phyloP scores from a whole-genome alignment of 2,797 vertebrate species.

The Borostomias antarcticus region DNA sequence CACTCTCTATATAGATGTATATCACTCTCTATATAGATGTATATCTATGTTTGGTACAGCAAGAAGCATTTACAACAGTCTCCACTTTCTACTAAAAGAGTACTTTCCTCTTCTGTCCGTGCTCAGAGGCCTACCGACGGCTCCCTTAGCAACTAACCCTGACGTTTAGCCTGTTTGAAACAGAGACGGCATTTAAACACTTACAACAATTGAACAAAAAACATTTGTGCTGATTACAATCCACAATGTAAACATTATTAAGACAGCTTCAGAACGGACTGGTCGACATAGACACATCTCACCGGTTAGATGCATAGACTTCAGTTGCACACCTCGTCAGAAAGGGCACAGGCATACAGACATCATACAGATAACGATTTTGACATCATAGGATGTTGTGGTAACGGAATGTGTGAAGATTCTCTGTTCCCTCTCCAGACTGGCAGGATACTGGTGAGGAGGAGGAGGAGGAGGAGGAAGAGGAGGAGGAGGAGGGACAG shows the following conservation, averaged over 20 bases:
- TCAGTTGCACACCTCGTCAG: conserved; percentile 61
- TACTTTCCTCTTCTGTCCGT: conserved; percentile 23
- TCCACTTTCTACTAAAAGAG: conserved; percentile 13
- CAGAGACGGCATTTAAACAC: conserved; percentile 58
- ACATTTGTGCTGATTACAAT: conserved; percentile 70
- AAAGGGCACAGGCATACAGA: conserved; percentile 16
- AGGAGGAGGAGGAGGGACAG: background rate
- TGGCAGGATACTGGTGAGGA: background rate
- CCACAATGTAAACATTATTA: conserved; percentile 78
- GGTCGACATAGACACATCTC: conserved; percentile 44
- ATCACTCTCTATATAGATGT: no score
- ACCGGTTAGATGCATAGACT: conserved; percentile 77
- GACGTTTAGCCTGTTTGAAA: conserved; percentile 57
- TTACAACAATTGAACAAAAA: conserved; percentile 61
- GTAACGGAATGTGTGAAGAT: background rate
- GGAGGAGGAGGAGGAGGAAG: background rate
- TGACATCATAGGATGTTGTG: background rate
- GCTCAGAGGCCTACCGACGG: conserved; percentile 22
- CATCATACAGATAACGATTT: conserved; percentile 2
- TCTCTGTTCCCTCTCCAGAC: background rate
- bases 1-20: conserved; percentile 9
- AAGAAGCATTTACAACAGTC: conserved; percentile 58
- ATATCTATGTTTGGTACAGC: conserved; percentile 46
- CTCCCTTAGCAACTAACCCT: conserved; percentile 4
- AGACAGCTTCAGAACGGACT: conserved; percentile 63